Evolutionary conservation across 2,888 invertebrate species (phyloP).

Genomic region (Cosmopolites sordidus): DNA sequence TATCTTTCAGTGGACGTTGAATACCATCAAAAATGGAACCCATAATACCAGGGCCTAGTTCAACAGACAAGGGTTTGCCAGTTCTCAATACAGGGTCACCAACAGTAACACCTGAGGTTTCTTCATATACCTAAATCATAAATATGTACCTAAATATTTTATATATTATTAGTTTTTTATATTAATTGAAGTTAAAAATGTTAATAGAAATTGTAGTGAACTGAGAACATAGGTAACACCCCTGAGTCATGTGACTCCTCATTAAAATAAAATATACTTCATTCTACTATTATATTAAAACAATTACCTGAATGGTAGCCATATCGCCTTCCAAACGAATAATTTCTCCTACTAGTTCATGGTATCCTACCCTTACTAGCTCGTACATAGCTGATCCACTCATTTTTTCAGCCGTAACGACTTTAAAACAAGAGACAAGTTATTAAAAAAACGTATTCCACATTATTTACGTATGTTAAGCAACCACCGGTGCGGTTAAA

Average conservation of each 20-base stretch:
- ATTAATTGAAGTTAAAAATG: too few relatives aligned
- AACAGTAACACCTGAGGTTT: conserved; percentile 97
- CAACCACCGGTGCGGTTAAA: too few relatives aligned
- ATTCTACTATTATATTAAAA: too few relatives aligned
- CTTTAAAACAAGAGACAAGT: conserved; percentile 50
- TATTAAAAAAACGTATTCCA: conserved; percentile 3
- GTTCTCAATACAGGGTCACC: conserved; percentile 98
- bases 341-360: conserved; percentile 98
- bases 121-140: conserved; percentile 72
- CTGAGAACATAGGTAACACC: too few relatives aligned
- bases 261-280: too few relatives aligned
- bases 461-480: too few relatives aligned
- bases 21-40: conserved; percentile 99
- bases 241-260: neutral
- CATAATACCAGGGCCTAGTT: conserved; percentile 98
- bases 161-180: too few relatives aligned
- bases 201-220: too few relatives aligned
- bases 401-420: conserved; percentile 99
- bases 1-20: conserved; percentile 96
- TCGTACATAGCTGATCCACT: conserved; percentile 99
- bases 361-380: conserved; percentile 96
- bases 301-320: conserved; percentile 96
- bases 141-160: neutral
- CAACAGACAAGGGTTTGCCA: conserved; percentile 98
- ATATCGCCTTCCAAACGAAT: conserved; percentile 99